Evolutionary conservation across 2,797 vertebrate species (phyloP).

Genomic region (Tinamus major): DNA sequence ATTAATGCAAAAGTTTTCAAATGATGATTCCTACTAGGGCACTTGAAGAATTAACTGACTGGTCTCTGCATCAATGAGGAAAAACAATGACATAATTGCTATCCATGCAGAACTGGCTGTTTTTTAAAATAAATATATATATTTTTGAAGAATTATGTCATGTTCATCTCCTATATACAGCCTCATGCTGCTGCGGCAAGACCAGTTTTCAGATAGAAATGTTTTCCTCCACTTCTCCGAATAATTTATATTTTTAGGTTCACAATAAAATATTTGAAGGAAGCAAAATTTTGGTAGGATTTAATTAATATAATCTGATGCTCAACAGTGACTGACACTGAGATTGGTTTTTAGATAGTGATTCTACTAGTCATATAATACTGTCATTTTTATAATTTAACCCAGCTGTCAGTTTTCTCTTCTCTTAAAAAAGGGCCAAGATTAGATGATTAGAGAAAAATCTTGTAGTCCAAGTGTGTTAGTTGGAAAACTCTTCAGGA

Average conservation of each 20-base stretch:
- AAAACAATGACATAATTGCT: background rate
- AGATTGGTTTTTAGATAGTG: background rate
- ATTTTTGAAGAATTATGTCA: background rate
- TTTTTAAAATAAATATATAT: too few species aligned
- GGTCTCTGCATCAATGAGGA: background rate
- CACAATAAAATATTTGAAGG: slow-evolving; percentile 13
- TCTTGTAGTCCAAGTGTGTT: slow-evolving; percentile 35
- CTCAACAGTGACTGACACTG: background rate
- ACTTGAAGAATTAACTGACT: background rate
- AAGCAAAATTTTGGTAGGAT: slow-evolving; percentile 15
- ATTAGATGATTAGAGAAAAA: slow-evolving; percentile 49
- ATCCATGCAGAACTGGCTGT: background rate
- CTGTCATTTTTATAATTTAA: slow-evolving; percentile 24
- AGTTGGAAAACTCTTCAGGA: slow-evolving; percentile 58
- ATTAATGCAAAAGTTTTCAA: background rate
- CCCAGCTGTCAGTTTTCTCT: background rate
- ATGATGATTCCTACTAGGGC: rapidly evolving
- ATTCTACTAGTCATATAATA: background rate
- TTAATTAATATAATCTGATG: background rate
- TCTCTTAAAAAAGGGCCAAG: slow-evolving; percentile 13
- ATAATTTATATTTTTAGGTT: background rate
- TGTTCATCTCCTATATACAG: background rate
- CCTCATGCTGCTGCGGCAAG: background rate
- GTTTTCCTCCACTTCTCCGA: background rate
- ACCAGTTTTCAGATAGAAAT: background rate